Base-by-base conservation (phyloP, 2,888 invertebrate genomes). In the Dasypogon diadema region DNA sequence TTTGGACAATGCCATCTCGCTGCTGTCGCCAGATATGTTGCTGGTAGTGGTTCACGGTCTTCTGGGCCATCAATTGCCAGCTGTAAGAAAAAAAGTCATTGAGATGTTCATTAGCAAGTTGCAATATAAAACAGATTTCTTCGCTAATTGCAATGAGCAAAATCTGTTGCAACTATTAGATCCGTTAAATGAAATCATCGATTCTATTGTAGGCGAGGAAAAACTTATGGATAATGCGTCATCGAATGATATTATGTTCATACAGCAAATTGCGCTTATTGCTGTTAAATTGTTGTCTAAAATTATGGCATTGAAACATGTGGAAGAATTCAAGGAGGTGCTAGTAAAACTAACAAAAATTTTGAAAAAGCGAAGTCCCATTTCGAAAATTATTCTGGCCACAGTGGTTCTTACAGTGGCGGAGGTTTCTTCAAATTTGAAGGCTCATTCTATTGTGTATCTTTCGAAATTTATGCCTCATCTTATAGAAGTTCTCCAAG, bases 71-170 rank as follows among this genome's bases (percentile, higher is more conserved):
- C 90, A 91, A 46, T 83, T 93, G 21, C 85, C 90, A 12, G 90
- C 91, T 4, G 92, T 98, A 0, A 89, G 92, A 78, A 89, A 92
- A 76, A 93, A 95, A 83, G 91, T 95, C 0, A 89, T 98, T 86
- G 97, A 98, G 81, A 85, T 98, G 46, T 86, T 98, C 0, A 96
- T 94, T 81, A 89, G 89, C 6, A 94, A 96, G 85, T 87, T 98
- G 5, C 92, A 93, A 79, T 88, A 90, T 77, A 90, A 91, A 77
- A 88, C 88, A 2, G 89, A 89, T 77, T 90, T 91, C 80, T 90
- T 91, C 65, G 84, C 86, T 0, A 87, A 88, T 70, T 89, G 89
- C 2, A 86, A 88, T 37, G 85, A 86, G 10, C 82, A 85, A 0
- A 82, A 89, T 60, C 82, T 94, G 8, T 87, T 89, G 22, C 87